These are phyloP conservation scores for Drosophila mimetica DNA, from an alignment of 2,888 invertebrate species.

Conservation along the genomic window DNA sequence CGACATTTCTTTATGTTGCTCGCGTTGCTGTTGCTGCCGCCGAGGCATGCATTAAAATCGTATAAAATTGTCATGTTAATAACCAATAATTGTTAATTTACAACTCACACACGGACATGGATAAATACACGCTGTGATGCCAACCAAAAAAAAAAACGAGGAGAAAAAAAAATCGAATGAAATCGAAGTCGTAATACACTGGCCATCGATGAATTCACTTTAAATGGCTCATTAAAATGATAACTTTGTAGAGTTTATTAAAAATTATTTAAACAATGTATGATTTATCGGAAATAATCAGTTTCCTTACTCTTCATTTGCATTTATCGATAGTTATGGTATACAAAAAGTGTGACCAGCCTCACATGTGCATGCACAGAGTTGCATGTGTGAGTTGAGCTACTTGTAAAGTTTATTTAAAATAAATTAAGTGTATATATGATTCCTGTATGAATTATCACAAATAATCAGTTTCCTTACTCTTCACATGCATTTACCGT, in stretches of 20 bases:
- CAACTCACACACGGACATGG: conserved; percentile 66
- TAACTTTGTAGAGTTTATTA: neutral
- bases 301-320: neutral
- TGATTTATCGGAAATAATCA: neutral
- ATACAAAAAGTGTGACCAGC: conserved; percentile 26
- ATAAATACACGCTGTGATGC: conserved; percentile 20
- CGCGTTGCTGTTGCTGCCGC: conserved; percentile 28
- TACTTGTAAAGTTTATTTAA: neutral
- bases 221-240: neutral
- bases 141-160: neutral
- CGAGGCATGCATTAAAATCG: conserved; percentile 78
- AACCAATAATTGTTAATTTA: conserved; percentile 83
- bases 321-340: conserved; percentile 8
- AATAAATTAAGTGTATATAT: too few relatives aligned
- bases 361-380: neutral
- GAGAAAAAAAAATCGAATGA: conserved; percentile 1
- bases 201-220: neutral
- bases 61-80: conserved; percentile 83
- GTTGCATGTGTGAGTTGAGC: conserved; percentile 1
- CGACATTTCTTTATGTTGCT: conserved; percentile 59
- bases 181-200: conserved; percentile 20
- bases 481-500: neutral
- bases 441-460: too few relatives aligned
- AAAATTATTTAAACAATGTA: neutral
- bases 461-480: neutral